phyloP scores from a whole-genome alignment of 2,797 vertebrate genomes.

The Echiichthys vipera region DNA sequence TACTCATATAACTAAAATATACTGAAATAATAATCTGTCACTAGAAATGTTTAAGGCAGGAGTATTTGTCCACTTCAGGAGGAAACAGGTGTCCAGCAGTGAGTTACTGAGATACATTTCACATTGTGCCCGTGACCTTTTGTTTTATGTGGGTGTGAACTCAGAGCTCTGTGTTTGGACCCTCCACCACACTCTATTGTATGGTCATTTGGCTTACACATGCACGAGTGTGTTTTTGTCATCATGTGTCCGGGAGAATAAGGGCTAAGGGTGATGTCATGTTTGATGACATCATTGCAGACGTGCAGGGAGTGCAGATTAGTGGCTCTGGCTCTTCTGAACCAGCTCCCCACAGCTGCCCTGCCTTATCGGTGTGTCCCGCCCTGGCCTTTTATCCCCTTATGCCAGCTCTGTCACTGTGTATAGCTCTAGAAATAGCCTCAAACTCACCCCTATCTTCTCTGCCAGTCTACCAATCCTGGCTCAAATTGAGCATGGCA shows the following conservation, averaged over 20 bases:
- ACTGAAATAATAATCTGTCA: background rate
- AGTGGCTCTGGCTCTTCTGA: conserved; percentile 39
- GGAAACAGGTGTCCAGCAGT: conserved; percentile 55
- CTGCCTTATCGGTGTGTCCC: conserved; percentile 52
- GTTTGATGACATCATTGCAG: conserved; percentile 75
- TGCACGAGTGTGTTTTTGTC: conserved; percentile 10
- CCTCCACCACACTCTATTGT: conserved; percentile 44
- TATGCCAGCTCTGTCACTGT: conserved; percentile 44
- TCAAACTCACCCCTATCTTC: conserved; percentile 37
- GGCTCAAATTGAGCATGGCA: conserved; percentile 66
- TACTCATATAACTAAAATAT: background rate
- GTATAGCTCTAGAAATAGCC: conserved; percentile 68
- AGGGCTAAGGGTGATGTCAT: conserved; percentile 75
- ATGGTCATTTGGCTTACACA: conserved; percentile 21
- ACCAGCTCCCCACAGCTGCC: conserved; percentile 57
- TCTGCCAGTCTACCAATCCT: conserved; percentile 65
- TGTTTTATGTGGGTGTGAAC: conserved; percentile 29
- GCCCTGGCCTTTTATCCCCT: conserved; percentile 42
- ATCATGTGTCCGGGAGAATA: conserved; percentile 41
- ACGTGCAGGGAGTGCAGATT: conserved; percentile 70
- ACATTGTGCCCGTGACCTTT: conserved; percentile 32
- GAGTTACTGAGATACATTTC: background rate
- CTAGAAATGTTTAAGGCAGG: background rate
- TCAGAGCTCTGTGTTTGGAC: background rate
- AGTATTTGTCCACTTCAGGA: background rate